Evolutionary conservation across 2,888 invertebrate genomes (phyloP).

Genomic region (Thyatira batis): DNA sequence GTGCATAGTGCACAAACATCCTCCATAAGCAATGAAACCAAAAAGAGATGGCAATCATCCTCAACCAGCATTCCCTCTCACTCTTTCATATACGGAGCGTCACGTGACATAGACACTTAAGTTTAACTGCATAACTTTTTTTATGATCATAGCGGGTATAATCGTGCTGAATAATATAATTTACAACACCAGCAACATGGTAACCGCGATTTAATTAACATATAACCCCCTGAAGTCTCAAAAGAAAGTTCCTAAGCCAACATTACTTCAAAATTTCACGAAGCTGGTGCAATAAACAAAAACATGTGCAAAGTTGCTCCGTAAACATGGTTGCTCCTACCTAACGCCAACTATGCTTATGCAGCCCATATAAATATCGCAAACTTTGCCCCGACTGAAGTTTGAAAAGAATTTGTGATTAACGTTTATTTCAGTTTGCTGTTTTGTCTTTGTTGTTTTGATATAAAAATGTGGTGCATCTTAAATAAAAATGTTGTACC

Average conservation of each 20-base stretch:
- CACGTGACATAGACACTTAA: too few species aligned
- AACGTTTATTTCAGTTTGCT: background rate
- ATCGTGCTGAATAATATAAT: too few species aligned
- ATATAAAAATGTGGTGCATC: background rate
- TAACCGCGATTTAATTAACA: background rate
- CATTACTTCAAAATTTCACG: background rate
- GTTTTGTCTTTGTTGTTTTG: background rate
- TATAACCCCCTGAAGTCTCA: background rate
- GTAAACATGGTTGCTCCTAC: background rate
- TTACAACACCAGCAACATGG: background rate
- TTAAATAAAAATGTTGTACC: too few species aligned
- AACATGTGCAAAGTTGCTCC: background rate
- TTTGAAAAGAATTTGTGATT: background rate
- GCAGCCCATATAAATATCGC: background rate
- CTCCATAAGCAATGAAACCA: too few species aligned
- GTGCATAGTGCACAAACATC: too few species aligned
- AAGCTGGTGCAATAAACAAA: background rate
- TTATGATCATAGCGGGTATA: too few species aligned
- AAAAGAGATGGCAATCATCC: too few species aligned
- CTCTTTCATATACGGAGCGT: too few species aligned
- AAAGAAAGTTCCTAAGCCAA: background rate
- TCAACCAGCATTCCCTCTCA: too few species aligned
- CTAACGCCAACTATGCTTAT: background rate
- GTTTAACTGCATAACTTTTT: too few species aligned
- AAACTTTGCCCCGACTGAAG: background rate